Percentiles rank a stretch among this genome's conserved stretches.
phyloP scores from a whole-genome alignment of 2,888 invertebrate species.

The Melipona beecheii region DNA sequence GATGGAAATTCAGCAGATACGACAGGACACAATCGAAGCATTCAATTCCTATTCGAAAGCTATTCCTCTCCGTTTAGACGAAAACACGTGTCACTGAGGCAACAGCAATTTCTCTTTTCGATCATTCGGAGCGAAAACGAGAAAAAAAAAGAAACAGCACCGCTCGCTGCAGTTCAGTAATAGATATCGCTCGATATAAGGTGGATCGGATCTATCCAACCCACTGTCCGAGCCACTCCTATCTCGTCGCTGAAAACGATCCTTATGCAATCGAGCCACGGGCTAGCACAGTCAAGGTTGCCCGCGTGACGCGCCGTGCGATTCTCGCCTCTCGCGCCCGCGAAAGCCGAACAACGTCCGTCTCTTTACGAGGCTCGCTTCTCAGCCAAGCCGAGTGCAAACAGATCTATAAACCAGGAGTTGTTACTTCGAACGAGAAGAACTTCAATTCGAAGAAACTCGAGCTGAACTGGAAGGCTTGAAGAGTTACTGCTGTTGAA shows the following conservation, averaged over 20 bases:
- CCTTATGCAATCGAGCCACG: conserved; percentile 61
- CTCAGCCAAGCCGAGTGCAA: not conserved
- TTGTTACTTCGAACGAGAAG: not conserved
- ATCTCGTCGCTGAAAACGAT: conserved; percentile 49
- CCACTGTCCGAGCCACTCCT: conserved; percentile 28
- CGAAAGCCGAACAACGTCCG: not conserved
- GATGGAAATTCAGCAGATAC: not conserved
- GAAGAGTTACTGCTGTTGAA: not conserved
- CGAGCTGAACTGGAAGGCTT: too few species aligned
- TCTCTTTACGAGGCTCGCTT: not conserved
- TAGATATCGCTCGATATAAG: not conserved
- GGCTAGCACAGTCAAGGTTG: conserved; percentile 60
- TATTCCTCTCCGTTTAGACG: too few species aligned
- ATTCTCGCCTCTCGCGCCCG: not conserved
- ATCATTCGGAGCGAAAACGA: too few species aligned
- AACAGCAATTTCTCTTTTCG: too few species aligned
- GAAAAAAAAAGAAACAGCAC: not conserved
- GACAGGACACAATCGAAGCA: not conserved
- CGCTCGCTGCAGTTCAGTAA: not conserved
- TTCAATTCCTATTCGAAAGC: not conserved
- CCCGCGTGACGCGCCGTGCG: not conserved
- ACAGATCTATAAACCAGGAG: not conserved
- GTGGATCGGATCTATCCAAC: conserved; percentile 41
- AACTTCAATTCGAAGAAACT: too few species aligned
- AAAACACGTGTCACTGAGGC: too few species aligned